These are phyloP conservation scores for Mus caroli DNA, from an alignment of 2,797 vertebrate genomes.

Conservation along the genomic window DNA sequence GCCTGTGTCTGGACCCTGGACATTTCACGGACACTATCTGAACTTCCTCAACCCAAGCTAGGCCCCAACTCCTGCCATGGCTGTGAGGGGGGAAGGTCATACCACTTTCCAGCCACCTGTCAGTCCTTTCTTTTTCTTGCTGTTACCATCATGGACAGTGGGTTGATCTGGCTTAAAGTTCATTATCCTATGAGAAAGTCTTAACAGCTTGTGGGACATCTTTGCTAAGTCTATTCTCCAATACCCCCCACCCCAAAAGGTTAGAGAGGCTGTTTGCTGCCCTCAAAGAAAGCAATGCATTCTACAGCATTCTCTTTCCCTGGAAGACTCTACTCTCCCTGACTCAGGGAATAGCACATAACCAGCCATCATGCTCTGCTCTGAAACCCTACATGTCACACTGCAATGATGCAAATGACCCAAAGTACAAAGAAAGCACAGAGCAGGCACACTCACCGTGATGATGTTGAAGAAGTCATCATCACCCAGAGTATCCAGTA, in stretches of 20 bases:
- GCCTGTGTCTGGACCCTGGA: background rate
- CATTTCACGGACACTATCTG: background rate
- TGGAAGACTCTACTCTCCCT: background rate
- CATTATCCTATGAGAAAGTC: background rate
- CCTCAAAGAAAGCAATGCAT: background rate
- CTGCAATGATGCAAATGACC: background rate
- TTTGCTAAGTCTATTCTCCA: background rate
- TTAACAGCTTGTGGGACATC: background rate
- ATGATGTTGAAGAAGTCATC: constrained; percentile 99
- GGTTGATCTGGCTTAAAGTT: background rate
- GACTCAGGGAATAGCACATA: background rate
- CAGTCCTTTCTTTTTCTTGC: background rate
- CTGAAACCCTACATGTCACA: background rate
- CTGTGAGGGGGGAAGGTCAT: background rate
- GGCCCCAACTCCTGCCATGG: background rate
- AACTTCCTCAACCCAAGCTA: background rate
- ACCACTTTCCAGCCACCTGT: background rate
- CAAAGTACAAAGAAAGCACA: constrained; percentile 13
- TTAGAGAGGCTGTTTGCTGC: background rate
- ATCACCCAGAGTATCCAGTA: constrained; percentile 98
- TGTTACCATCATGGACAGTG: background rate
- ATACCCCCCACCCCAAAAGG: background rate
- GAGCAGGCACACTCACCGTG: constrained; percentile 91
- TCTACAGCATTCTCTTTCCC: background rate
- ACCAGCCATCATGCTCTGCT: background rate